Percentiles rank a stretch among this genome's conserved stretches.
phyloP scores from a whole-genome alignment of 2,888 invertebrate species.

The Aleiodes alternator region DNA sequence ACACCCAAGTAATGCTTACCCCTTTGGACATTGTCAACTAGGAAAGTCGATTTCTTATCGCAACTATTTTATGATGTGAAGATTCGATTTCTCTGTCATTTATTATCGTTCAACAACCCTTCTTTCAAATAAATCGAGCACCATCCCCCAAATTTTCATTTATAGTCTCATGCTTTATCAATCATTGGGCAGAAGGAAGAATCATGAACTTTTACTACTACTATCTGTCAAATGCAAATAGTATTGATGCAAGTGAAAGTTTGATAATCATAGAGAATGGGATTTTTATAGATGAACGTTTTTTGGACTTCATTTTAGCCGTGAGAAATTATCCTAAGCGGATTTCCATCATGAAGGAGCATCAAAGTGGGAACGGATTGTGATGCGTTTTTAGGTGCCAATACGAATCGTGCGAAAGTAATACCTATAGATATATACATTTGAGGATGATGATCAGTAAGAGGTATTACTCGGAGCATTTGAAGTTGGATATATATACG shows the following conservation, averaged over 20 bases:
- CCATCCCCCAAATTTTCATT: neutral
- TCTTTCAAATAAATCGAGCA: neutral
- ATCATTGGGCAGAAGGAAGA: no score
- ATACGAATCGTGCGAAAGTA: constrained; percentile 62
- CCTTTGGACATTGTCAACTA: neutral
- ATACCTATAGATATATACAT: neutral
- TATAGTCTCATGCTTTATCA: no score
- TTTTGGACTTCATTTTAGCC: neutral
- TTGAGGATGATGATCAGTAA: constrained; percentile 6
- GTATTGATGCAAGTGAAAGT: neutral
- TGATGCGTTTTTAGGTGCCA: constrained; percentile 46
- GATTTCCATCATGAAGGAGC: neutral
- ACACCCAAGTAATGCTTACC: neutral
- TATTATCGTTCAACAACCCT: neutral
- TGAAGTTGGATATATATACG: neutral
- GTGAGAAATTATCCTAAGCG: neutral
- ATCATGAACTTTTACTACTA: no score
- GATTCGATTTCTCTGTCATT: neutral
- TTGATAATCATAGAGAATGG: neutral
- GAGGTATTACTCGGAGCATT: neutral
- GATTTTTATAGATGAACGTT: neutral
- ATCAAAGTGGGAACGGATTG: constrained; percentile 49
- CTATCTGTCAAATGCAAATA: neutral
- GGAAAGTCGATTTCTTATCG: constrained; percentile 19
- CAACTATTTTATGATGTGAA: constrained; percentile 24